phyloP scores from a whole-genome alignment of 2,797 vertebrate genomes.

The Siniperca scherzeri region DNA sequence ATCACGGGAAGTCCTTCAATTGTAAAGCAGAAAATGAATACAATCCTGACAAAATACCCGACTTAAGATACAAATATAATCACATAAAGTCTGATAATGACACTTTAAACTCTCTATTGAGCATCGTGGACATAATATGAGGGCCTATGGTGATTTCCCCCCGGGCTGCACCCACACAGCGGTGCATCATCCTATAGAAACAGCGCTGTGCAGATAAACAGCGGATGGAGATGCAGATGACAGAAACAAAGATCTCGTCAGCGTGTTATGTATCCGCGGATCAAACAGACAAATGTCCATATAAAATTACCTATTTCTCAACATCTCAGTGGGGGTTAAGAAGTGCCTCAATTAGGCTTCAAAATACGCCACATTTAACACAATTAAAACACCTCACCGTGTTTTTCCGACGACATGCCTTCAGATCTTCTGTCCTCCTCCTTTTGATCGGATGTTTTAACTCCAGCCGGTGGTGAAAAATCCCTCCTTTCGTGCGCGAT shows the following conservation, averaged over 20 bases:
- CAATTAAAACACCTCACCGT: constrained; percentile 80
- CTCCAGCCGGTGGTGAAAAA: constrained; percentile 56
- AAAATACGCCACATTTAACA: constrained; percentile 9
- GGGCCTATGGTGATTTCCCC: constrained; percentile 44
- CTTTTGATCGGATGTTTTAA: constrained; percentile 44
- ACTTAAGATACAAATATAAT: neutral
- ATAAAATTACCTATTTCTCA: too few species aligned
- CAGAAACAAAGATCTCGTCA: constrained; percentile 15
- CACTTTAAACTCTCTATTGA: constrained; percentile 25
- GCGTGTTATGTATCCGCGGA: neutral
- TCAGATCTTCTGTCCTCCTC: constrained; percentile 63
- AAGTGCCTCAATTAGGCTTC: constrained; percentile 14
- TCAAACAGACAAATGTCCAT: neutral
- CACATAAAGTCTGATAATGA: constrained; percentile 15
- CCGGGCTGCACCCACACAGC: constrained; percentile 73
- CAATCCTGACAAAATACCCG: accelerated
- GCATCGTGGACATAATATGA: neutral
- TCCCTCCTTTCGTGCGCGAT: constrained; percentile 46
- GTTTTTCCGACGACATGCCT: constrained; percentile 88
- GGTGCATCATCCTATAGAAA: constrained; percentile 57
- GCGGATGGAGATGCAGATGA: constrained; percentile 51
- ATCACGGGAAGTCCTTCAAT: neutral
- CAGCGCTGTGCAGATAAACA: constrained; percentile 43
- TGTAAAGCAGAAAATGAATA: neutral
- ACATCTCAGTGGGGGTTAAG: neutral